Base-by-base conservation (phyloP, 1,140 invertebrate genomes). In the Arctopsyche grandis region DNA sequence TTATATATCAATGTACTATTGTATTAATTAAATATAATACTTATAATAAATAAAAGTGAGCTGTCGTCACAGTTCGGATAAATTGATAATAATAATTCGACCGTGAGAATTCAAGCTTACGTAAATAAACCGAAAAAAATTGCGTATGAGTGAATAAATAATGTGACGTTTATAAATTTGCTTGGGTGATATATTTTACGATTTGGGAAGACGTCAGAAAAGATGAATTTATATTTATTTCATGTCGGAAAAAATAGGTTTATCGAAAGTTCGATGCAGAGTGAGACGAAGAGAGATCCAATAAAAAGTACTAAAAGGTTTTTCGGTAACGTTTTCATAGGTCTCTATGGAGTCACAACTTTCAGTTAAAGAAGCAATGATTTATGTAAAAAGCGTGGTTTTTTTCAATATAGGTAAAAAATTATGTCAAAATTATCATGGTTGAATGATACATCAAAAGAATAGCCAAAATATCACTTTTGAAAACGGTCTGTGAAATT, bases 321-420 rank as follows among this genome's bases (percentile, higher is more conserved):
- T 66, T 66, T 21, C 19, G 24, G 21, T 26, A 12, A 9, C 24
- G 5, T 12, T 5, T 22, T 66, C 63, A 66, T 66, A 66, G 63
- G 63, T 66, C 63, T 66, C 63, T 14, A 22, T 21, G 24, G 63
- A 66, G 63, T 66, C 63, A n/a, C 63, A 66, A 66, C 21, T 66
- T 66, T 66, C 63, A 66, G 22, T 66, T 66, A 22, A 26, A 66
- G 63, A 66, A 66, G 21, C 63, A 29, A 26, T 66, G 63, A 66
- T 66, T 66, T 66, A 66, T 66, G 14, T 60, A 60, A 60, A 19
- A 60, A 1, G 29, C 7, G 29, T 38, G 29, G 29, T 1, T 7
- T 38, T 38, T 38, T 38, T 38, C 29, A 1, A 4, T 38, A 4
- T 38, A 38, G 7, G 29, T 1, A 4, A 38, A 38, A 38, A 1